Conservation (phyloP, 2,113 vertebrate species). For the Campylomormyrus numenius region DNA sequence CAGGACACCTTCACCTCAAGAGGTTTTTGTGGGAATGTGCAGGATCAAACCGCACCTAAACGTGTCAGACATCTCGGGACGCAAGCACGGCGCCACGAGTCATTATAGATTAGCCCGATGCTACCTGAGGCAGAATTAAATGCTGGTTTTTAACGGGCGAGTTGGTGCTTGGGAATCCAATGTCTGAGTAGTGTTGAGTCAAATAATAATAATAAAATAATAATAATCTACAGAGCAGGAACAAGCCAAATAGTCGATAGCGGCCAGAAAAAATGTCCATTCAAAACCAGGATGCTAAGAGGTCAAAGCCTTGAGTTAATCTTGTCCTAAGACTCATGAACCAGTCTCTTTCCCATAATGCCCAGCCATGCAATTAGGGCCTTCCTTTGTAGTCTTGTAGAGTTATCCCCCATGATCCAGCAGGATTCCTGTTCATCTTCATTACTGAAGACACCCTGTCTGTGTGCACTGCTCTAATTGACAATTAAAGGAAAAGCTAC, state of each 20-base stretch:
- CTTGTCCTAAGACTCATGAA: conserved; percentile 1
- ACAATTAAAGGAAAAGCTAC: conserved; percentile 59
- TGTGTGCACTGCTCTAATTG: conserved; percentile 51
- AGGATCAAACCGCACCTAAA: not conserved
- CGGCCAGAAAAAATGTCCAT: not conserved
- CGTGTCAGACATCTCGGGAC: not conserved
- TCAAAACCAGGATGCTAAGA: not conserved
- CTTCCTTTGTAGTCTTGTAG: conserved; percentile 45
- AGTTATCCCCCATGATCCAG: conserved; percentile 47
- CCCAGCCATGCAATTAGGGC: conserved; percentile 36
- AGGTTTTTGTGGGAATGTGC: not conserved
- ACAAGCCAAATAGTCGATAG: not conserved
- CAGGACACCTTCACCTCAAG: not conserved
- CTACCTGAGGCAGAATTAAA: not conserved
- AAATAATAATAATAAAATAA: not conserved
- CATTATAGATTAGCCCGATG: not conserved
- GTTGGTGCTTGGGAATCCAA: not conserved
- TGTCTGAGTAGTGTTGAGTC: not conserved
- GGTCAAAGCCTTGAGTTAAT: conserved; percentile 2
- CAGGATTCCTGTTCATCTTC: conserved; percentile 43
- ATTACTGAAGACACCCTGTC: conserved; percentile 33
- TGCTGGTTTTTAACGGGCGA: not conserved
- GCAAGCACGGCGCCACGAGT: not conserved
- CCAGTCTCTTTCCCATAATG: not conserved
- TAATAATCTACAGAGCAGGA: not conserved